A percentile compares a stretch with the other conserved stretches of the same genome.
phyloP scores from a whole-genome alignment of 2,113 vertebrate genomes.

The Trichechus manatus region DNA sequence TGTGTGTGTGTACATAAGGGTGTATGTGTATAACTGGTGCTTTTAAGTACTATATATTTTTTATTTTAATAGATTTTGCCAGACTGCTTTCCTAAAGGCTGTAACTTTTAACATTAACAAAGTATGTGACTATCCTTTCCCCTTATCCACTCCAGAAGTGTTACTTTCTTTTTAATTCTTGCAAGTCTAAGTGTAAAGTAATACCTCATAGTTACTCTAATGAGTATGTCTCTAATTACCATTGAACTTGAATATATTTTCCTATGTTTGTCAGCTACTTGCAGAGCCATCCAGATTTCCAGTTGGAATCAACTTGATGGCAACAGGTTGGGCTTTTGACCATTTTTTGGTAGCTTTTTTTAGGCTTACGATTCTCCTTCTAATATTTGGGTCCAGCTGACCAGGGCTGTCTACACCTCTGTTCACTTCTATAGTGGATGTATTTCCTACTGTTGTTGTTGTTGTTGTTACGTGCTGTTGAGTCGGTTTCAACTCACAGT shows the following conservation, averaged over 20 bases:
- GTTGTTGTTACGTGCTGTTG: no score
- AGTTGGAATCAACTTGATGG: no score
- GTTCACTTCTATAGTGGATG: not conserved
- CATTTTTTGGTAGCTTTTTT: not conserved
- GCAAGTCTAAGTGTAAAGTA: not conserved
- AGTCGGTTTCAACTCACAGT: no score
- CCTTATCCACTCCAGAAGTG: not conserved
- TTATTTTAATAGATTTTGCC: not conserved
- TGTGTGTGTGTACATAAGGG: not conserved
- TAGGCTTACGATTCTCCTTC: not conserved
- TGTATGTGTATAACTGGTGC: not conserved
- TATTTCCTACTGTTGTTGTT: not conserved
- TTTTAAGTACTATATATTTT: not conserved
- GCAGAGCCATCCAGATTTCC: not conserved
- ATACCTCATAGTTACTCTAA: not conserved
- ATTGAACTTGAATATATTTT: not conserved
- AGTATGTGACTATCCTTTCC: not conserved
- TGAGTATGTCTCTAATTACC: not conserved
- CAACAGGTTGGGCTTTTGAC: no score
- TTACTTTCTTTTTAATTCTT: not conserved
- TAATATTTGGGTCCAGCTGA: not conserved
- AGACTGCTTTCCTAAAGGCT: not conserved
- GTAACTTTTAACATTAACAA: not conserved
- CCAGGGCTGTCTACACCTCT: not conserved
- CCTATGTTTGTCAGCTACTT: not conserved